phyloP scores from a whole-genome alignment of 2,113 vertebrate genomes.

The Tachuris rubrigastra region DNA sequence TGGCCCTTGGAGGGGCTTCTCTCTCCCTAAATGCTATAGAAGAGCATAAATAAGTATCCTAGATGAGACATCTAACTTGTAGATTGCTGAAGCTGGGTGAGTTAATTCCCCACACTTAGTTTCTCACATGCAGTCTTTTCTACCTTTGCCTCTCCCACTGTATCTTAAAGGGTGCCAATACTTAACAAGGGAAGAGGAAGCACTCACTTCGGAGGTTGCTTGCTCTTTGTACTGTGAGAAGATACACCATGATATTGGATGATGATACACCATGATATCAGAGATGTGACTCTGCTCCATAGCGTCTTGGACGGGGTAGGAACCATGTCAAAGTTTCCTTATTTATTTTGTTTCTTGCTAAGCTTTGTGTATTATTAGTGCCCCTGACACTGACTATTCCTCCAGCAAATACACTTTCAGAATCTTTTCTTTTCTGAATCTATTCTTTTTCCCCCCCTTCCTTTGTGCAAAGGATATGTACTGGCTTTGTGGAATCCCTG shows the following conservation, averaged over 20 bases:
- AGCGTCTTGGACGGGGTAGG: background rate
- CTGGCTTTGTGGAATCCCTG: constrained; percentile 74
- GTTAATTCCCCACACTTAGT: accelerated
- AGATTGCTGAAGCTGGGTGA: background rate
- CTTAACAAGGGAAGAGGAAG: background rate
- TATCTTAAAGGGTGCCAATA: background rate
- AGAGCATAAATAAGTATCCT: background rate
- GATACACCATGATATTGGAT: background rate
- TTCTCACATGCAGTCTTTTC: background rate
- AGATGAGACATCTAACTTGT: background rate
- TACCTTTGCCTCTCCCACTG: background rate
- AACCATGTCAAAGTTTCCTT: constrained; percentile 9
- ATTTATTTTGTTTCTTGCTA: constrained; percentile 56
- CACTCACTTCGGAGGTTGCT: background rate
- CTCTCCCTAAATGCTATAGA: background rate
- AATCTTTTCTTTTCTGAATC: constrained; percentile 32
- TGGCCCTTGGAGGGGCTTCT: accelerated
- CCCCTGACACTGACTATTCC: constrained; percentile 18
- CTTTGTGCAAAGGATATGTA: constrained; percentile 69
- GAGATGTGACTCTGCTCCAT: background rate
- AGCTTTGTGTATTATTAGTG: constrained; percentile 38
- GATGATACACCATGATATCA: background rate
- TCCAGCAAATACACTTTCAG: constrained; percentile 18
- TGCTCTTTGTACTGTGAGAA: background rate
- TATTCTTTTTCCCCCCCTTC: constrained; percentile 21